Base-by-base conservation (phyloP, 92 coral and sea anemone genomes). In the Galaxea fascicularis region DNA sequence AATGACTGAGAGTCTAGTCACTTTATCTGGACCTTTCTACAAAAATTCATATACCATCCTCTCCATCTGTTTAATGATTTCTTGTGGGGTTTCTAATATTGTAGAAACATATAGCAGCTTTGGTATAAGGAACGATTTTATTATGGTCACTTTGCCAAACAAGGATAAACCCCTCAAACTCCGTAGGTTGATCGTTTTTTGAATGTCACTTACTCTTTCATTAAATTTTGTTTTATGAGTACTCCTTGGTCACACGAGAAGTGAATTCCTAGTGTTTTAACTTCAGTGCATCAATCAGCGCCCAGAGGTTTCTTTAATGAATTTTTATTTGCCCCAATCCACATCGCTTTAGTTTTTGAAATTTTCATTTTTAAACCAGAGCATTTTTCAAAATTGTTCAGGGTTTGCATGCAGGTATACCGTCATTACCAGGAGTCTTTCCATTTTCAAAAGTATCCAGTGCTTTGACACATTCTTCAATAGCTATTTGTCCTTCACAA, bases 251-350 rank as follows among this genome's bases (percentile, higher is more conserved):
- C 56, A 44, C 68, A 78, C 0, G 73, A 78, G 54, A 78, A 78
- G 52, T 39, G 52, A 62, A 78, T 80, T 46, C 76, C 85, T 18
- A 66, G 62, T 1, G 85, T 72, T 51, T 80, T 80, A 24, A 47
- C 66, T 25, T 53, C 57, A 24, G 69, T 21, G 44, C 84, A 65
- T 74, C 74, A 79, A 41, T 78, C 54, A 63, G 64, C 57, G 41
- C 83, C 83, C 82, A 77, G 49, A 62, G 83, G 83, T 79, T 79
- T 79, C 84, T 52, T 58, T 79, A 77, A 51, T 58, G 69, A 64
- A 77, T 77, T 26, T 44, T 44, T 66, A 68, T n/a, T n/a, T 26
- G 73, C 73, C n/a, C 73, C 73, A n/a, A n/a, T n/a, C n/a, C n/a
- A n/a, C n/a, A n/a, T n/a, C n/a, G n/a, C n/a, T n/a, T n/a, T n/a